Percentiles rank a stretch among this genome's conserved stretches.
Evolutionary conservation across 2,113 vertebrate genomes (phyloP).

Genomic region (Acrocephalus arundinaceus): DNA sequence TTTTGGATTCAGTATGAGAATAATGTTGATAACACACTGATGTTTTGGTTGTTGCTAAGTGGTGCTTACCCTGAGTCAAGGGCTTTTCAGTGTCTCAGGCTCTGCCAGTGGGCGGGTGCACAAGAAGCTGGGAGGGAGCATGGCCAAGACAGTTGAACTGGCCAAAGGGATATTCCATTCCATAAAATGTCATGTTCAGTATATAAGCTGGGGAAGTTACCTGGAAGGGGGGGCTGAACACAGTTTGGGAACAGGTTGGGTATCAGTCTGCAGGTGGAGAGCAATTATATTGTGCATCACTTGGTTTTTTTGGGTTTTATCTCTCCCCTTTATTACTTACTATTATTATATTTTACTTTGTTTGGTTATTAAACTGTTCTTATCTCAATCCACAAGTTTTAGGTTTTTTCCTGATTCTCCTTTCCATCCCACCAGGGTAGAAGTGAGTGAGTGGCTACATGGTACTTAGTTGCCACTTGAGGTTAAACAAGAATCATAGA

Average conservation of each 20-base stretch:
- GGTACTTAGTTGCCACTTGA: background rate
- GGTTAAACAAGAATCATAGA: background rate
- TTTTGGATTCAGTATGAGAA: background rate
- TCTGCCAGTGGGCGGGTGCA: background rate
- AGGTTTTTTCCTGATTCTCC: background rate
- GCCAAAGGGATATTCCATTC: background rate
- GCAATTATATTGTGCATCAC: background rate
- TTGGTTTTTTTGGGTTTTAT: background rate
- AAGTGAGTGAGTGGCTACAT: background rate
- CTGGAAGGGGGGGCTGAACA: background rate
- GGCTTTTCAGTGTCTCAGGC: background rate
- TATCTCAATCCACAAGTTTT: background rate
- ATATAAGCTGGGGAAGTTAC: background rate
- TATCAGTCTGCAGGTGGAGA: background rate
- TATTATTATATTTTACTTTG: background rate
- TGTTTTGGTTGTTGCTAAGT: background rate
- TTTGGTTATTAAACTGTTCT: background rate
- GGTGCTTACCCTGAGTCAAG: background rate
- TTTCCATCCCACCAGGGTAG: background rate
- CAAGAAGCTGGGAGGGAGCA: background rate
- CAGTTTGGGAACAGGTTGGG: background rate
- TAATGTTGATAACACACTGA: background rate
- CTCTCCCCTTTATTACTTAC: background rate
- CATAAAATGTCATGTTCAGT: background rate
- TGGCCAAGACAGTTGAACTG: background rate